Percentiles rank a stretch among this genome's conserved stretches.
Conservation (phyloP, 2,113 vertebrate species). For the Leucosticte australis region DNA sequence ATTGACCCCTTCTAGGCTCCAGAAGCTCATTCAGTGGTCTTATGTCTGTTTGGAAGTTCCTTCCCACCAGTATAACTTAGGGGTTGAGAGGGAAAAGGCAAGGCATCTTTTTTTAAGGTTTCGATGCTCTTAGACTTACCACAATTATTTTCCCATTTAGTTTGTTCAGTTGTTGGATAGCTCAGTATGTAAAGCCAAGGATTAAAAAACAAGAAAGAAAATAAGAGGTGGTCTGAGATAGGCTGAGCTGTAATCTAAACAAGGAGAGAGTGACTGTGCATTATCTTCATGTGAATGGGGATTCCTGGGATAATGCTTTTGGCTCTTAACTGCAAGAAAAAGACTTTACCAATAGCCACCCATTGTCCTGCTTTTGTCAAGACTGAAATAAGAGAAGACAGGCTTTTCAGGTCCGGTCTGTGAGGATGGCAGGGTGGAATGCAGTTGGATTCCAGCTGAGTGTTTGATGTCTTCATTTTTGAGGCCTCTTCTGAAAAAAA, state of each 20-base stretch:
- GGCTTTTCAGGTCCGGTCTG: constrained; percentile 71
- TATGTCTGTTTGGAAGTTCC: constrained; percentile 46
- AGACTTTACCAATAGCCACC: constrained; percentile 71
- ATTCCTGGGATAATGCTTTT: constrained; percentile 71
- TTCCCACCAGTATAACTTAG: constrained; percentile 64
- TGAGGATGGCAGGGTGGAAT: constrained; percentile 72
- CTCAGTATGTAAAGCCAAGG: constrained; percentile 68
- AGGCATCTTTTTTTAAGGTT: constrained; percentile 72
- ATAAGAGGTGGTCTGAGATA: constrained; percentile 67
- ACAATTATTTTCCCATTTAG: constrained; percentile 74
- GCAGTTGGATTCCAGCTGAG: constrained; percentile 72
- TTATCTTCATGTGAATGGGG: constrained; percentile 82
- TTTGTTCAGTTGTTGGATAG: constrained; percentile 66
- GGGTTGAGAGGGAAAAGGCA: constrained; percentile 59
- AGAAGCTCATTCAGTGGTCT: constrained; percentile 52
- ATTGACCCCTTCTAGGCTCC: constrained; percentile 43
- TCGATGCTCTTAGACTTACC: constrained; percentile 66
- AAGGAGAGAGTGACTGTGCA: constrained; percentile 65
- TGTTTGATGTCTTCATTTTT: constrained; percentile 83
- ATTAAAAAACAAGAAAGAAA: constrained; percentile 80
- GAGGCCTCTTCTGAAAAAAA: constrained; percentile 59
- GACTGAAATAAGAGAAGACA: constrained; percentile 71
- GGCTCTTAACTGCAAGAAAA: constrained; percentile 60
- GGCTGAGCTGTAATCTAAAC: constrained; percentile 72
- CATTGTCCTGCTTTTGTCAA: constrained; percentile 85